phyloP scores from a whole-genome alignment of 2,113 vertebrate genomes.

The Plecturocebus donacophilus region DNA sequence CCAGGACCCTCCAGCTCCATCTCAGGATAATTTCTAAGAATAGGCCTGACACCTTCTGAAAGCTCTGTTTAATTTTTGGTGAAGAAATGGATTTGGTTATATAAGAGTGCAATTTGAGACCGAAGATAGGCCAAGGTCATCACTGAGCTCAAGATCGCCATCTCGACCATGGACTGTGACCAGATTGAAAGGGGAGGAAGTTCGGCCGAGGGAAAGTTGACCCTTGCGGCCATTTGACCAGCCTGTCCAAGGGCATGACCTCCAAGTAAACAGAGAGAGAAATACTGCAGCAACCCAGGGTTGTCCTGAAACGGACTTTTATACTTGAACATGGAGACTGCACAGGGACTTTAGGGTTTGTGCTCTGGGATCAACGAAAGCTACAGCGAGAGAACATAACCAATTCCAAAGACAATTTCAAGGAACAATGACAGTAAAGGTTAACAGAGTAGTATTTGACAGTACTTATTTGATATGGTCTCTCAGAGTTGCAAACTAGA shows the following conservation, averaged over 20 bases:
- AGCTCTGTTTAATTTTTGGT: slow-evolving; percentile 52
- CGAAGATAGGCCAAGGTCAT: slow-evolving; percentile 45
- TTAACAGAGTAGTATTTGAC: too few species aligned
- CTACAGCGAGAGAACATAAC: not conserved
- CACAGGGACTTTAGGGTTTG: not conserved
- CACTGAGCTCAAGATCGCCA: not conserved
- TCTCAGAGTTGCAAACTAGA: not conserved
- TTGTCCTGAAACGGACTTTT: not conserved
- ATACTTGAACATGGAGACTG: slow-evolving; percentile 45
- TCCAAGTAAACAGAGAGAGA: slow-evolving; percentile 14
- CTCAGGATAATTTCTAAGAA: slow-evolving; percentile 91
- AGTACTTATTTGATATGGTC: too few species aligned
- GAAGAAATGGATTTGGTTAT: slow-evolving; percentile 68
- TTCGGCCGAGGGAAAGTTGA: not conserved
- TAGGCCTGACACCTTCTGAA: slow-evolving; percentile 67
- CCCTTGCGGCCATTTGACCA: accelerated
- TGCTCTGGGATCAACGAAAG: not conserved
- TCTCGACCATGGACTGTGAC: not conserved
- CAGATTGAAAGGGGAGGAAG: not conserved
- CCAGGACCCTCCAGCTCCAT: slow-evolving; percentile 86
- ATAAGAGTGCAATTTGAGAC: slow-evolving; percentile 59
- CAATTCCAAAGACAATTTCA: not conserved
- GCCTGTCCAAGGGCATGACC: not conserved
- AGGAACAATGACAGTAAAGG: too few species aligned
- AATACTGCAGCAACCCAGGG: slow-evolving; percentile 46